Evolutionary conservation across 2,797 vertebrate species (phyloP).

Genomic region (Cottoperca gobio): DNA sequence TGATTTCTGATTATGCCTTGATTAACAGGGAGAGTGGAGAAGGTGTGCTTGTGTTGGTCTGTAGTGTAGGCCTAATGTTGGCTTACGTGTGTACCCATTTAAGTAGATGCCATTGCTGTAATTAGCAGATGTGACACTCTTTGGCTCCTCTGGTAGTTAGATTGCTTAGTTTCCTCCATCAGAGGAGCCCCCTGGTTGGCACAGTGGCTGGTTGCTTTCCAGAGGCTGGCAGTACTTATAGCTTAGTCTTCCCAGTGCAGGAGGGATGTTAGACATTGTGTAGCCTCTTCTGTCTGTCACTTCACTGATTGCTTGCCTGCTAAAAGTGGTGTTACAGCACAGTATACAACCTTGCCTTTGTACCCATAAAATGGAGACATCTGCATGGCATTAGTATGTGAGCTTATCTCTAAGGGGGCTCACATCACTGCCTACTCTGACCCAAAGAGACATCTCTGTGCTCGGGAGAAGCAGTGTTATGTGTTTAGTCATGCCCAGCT

Average conservation of each 20-base stretch:
- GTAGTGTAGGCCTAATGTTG: constrained; percentile 26
- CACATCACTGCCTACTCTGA: neutral
- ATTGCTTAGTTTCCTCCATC: constrained; percentile 60
- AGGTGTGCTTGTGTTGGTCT: constrained; percentile 28
- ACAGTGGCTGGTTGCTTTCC: constrained; percentile 48
- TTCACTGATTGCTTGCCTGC: constrained; percentile 1
- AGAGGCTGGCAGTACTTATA: constrained; percentile 45
- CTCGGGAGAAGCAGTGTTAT: neutral
- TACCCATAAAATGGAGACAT: neutral
- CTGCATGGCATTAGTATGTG: neutral
- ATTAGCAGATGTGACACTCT: constrained; percentile 82
- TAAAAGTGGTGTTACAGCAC: neutral
- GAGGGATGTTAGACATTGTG: constrained; percentile 30
- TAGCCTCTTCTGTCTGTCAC: constrained; percentile 5
- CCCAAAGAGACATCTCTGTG: constrained; percentile 1
- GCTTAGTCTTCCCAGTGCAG: constrained; percentile 28
- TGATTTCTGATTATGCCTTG: constrained; percentile 78
- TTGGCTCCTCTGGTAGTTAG: constrained; percentile 56
- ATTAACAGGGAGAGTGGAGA: constrained; percentile 54
- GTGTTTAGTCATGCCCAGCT: constrained; percentile 14
- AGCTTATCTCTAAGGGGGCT: constrained; percentile 2
- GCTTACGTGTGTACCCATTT: constrained; percentile 44
- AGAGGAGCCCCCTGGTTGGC: constrained; percentile 43
- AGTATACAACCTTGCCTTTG: constrained; percentile 5
- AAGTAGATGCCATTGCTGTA: constrained; percentile 62